phyloP scores from a whole-genome alignment of 53 echinoderm and acorn worm genomes.

The Temnopleurus reevesii region DNA sequence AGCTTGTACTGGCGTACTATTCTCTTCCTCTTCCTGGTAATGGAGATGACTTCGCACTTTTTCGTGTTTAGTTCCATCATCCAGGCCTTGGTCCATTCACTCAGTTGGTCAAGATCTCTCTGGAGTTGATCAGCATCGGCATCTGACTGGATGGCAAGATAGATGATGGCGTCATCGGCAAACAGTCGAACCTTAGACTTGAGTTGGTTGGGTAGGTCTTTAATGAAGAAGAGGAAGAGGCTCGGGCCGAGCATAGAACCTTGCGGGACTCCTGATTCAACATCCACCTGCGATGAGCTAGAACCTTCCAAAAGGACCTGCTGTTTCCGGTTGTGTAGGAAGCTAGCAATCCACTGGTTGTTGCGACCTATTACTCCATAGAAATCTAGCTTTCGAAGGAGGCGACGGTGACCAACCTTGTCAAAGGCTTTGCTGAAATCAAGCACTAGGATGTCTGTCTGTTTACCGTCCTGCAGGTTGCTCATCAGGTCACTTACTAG shows the following conservation, averaged over 20 bases:
- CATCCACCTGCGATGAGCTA: constrained; percentile 3
- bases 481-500: constrained; percentile 23
- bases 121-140: constrained; percentile 15
- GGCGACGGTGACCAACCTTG: constrained; percentile 40
- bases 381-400: constrained; percentile 28
- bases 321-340: constrained; percentile 35
- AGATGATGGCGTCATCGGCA: constrained; percentile 53
- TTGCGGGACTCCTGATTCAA: constrained; percentile 55
- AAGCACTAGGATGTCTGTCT: not conserved
- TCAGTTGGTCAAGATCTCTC: constrained; percentile 25
- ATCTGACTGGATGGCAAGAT: not conserved
- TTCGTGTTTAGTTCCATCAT: constrained; percentile 35
- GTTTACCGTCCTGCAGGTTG: constrained; percentile 29
- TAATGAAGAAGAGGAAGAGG: constrained; percentile 47
- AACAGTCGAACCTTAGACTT: constrained; percentile 23
- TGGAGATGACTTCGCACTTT: constrained; percentile 39
- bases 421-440: constrained; percentile 45
- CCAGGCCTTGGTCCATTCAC: constrained; percentile 6
- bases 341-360: constrained; percentile 41
- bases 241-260: constrained; percentile 51
- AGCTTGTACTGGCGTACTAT: constrained; percentile 21
- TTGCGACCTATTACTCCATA: constrained; percentile 36
- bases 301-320: constrained; percentile 17
- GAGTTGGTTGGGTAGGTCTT: constrained; percentile 28
- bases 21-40: constrained; percentile 19